A percentile compares a stretch with the other conserved stretches of the same genome.
Evolutionary conservation across 2,888 invertebrate species (phyloP).

Genomic region (Charanyca ferruginea): DNA sequence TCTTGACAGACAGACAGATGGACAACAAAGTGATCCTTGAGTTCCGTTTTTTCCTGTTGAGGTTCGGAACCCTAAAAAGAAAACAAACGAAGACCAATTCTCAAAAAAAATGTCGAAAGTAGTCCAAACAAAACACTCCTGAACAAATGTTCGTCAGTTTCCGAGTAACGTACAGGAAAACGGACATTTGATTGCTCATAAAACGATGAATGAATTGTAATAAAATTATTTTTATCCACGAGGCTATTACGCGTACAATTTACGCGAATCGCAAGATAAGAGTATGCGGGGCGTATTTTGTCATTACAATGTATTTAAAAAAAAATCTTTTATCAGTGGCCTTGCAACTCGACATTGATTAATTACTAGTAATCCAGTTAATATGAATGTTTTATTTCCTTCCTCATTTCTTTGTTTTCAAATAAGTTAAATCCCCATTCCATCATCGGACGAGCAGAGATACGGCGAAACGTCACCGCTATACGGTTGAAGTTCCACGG

Average conservation of each 20-base stretch:
- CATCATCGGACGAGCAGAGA: too few species aligned
- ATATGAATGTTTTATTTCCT: conserved; percentile 15
- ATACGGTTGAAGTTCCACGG: too few species aligned
- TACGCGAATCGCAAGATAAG: conserved; percentile 54
- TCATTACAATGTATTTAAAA: conserved; percentile 24
- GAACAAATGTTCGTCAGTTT: conserved; percentile 35
- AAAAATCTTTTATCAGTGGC: conserved; percentile 42
- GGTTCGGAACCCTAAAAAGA: too few species aligned
- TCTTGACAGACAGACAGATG: too few species aligned
- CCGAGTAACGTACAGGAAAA: conserved; percentile 62
- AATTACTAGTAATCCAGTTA: conserved; percentile 18
- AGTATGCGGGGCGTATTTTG: conserved; percentile 42
- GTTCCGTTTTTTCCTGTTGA: too few species aligned
- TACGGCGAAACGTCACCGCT: too few species aligned
- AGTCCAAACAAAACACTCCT: conserved; percentile 18
- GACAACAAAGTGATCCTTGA: too few species aligned
- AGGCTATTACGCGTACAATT: conserved; percentile 53
- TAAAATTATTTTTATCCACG: conserved; percentile 42
- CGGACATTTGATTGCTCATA: conserved; percentile 40
- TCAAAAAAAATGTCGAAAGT: too few species aligned
- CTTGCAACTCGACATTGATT: conserved; percentile 45
- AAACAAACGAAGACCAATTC: too few species aligned
- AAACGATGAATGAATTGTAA: conserved; percentile 42
- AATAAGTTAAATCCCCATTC: too few species aligned
- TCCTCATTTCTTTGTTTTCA: conserved; percentile 28